Evolutionary conservation across 2,888 invertebrate genomes (phyloP), one percentile per base, ranked within the genome.

Genomic region (Priocnemis perturbator): DNA sequence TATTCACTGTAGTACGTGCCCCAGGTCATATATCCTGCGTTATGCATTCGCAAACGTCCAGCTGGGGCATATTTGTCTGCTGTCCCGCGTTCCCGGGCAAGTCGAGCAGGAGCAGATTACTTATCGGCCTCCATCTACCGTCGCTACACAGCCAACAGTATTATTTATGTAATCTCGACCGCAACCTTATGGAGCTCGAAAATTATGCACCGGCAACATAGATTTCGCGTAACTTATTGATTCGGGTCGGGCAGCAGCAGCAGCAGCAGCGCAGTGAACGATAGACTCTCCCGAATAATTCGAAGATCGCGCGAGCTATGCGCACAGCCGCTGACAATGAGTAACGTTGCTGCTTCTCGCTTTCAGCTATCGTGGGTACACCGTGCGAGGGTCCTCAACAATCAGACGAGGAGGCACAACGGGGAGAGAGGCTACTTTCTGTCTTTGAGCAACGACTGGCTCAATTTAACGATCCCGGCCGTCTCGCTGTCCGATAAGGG

Each of bases 401-500:
- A 86, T 61, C 78, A 77, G 9, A 84, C 81, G 3, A 81, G 82
- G 71, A 78, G 86, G 14, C 79, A 80, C 53, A 76, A 90, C 81
- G 90, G 90, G 1, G 91, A 91, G 72, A 82, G 90, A 0, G 91
- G 92, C 81, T 88, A 88, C 77, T 4, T 85, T 0, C 44, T 88
- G 7, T 67, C 59, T 15, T 78, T 81, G 37, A 71, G 60, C 62
- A 76, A 75, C 64, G 85, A 85, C 14, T 89, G 92, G 89, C 85
- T 90, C 53, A 91, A 95, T 85, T 88, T 96, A 57, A 94, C 94
- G 0, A 93, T 95, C 56, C 89, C 91, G 0, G 92, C 93, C 23
- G 91, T 93, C 0, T 90, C 91, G 0, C 89, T 89, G 9, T 91
- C 92, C 15, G 95, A 95, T 84, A 92, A 93, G 78, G 95, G 95